phyloP scores from a whole-genome alignment of 2,797 vertebrate genomes.

The Acomys russatus region DNA sequence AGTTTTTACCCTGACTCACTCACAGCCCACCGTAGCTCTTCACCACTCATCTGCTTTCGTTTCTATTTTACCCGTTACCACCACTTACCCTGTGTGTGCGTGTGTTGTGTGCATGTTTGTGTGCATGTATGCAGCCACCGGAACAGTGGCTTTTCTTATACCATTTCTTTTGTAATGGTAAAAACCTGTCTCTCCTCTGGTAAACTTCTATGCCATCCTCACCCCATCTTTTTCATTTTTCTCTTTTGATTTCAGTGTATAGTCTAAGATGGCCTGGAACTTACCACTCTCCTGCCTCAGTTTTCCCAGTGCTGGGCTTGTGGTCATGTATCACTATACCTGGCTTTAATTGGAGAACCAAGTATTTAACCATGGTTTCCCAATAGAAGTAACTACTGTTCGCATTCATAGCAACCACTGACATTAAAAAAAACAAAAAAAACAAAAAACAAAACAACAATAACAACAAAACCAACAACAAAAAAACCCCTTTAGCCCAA shows the following conservation, averaged over 20 bases:
- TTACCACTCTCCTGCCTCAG: not conserved
- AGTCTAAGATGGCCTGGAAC: not conserved
- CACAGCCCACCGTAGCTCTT: conserved; percentile 10
- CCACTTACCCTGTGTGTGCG: not conserved
- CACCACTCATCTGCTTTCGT: conserved; percentile 44
- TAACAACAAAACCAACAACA: not conserved
- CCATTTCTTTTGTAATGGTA: conserved; percentile 11
- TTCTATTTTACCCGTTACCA: conserved; percentile 46
- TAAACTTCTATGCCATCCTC: conserved; percentile 23
- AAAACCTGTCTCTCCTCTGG: not conserved
- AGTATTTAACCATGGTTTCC: conserved; percentile 11
- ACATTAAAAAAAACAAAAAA: conserved; percentile 21
- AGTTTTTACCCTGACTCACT: conserved; percentile 59
- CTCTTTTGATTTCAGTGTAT: not conserved
- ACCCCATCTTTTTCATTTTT: not conserved
- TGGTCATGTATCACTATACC: not conserved
- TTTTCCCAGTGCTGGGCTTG: not conserved
- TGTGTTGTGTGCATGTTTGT: not conserved
- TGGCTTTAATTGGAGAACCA: conserved; percentile 4
- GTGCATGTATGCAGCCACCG: not conserved
- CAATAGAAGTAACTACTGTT: conserved; percentile 30
- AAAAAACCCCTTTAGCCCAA: conserved; percentile 42
- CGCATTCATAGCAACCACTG: not conserved
- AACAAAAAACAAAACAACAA: not conserved
- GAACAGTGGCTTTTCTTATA: conserved; percentile 24